Evolutionary conservation across 2,888 invertebrate species (phyloP).

Genomic region (Punctoribates punctum): DNA sequence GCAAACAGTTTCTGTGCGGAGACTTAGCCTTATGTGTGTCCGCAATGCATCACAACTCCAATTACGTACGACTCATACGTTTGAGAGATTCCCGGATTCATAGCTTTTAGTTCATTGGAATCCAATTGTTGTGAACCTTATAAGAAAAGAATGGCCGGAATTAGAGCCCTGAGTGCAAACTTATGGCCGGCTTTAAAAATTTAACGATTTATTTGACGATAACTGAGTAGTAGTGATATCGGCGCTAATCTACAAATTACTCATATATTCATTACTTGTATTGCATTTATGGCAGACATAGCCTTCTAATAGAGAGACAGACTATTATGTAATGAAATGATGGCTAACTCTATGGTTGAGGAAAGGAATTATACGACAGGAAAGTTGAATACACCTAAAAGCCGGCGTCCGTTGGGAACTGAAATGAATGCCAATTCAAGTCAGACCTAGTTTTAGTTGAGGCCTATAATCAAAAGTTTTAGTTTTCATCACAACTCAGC

Average conservation of each 20-base stretch:
- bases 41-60: slow-evolving; percentile 14
- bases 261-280: slow-evolving; percentile 30
- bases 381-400: slow-evolving; percentile 28
- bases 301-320: background rate
- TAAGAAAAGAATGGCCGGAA: background rate
- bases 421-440: slow-evolving; percentile 31
- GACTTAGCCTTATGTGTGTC: background rate
- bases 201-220: slow-evolving; percentile 32
- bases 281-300: background rate
- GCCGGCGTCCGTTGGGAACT: background rate
- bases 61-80: background rate
- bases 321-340: slow-evolving; percentile 18
- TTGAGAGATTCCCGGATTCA: background rate
- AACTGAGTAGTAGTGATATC: background rate
- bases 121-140: background rate
- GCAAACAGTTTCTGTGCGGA: background rate
- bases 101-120: slow-evolving; percentile 16
- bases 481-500: background rate
- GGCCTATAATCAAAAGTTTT: background rate
- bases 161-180: background rate
- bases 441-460: background rate
- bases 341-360: background rate
- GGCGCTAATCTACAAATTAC: slow-evolving; percentile 16
- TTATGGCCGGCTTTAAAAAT: slow-evolving; percentile 7
- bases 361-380: background rate